These are phyloP conservation scores for Tragelaphus scriptus DNA, from an alignment of 2,113 vertebrate genomes.

Conservation along the genomic window DNA sequence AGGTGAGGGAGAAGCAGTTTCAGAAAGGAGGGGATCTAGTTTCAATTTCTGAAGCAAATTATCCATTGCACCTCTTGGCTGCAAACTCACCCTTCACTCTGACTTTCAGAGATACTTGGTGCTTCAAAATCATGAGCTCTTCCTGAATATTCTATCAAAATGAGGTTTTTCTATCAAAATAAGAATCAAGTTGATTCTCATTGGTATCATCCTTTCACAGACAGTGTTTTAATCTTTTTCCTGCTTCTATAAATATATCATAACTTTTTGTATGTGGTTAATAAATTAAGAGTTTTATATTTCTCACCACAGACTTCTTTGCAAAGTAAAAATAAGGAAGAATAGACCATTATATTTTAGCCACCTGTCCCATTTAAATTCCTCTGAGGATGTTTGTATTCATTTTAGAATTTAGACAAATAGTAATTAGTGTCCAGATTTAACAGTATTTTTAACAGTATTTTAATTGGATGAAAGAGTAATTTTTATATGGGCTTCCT, in stretches of 20 bases:
- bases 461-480: background rate
- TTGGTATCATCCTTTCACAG: background rate
- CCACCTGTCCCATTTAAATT: background rate
- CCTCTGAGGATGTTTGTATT: background rate
- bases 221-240: background rate
- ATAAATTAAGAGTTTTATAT: background rate
- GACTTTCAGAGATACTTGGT: background rate
- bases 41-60: background rate
- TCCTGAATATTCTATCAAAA: background rate
- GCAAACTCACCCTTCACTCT: background rate
- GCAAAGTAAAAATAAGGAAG: background rate
- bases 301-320: background rate
- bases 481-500: background rate
- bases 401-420: background rate
- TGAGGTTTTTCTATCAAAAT: background rate
- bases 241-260: background rate
- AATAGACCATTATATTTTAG: background rate
- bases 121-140: background rate
- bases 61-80: background rate
- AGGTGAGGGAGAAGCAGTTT: background rate
- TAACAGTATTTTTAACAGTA: background rate
- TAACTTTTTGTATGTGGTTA: background rate
- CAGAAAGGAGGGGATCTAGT: background rate
- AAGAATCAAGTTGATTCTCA: background rate
- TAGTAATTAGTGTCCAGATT: background rate